A percentile compares a stretch with the other conserved stretches of the same genome.
Conservation (phyloP, 1,140 invertebrate species). For the Scaptomyza hsui region DNA sequence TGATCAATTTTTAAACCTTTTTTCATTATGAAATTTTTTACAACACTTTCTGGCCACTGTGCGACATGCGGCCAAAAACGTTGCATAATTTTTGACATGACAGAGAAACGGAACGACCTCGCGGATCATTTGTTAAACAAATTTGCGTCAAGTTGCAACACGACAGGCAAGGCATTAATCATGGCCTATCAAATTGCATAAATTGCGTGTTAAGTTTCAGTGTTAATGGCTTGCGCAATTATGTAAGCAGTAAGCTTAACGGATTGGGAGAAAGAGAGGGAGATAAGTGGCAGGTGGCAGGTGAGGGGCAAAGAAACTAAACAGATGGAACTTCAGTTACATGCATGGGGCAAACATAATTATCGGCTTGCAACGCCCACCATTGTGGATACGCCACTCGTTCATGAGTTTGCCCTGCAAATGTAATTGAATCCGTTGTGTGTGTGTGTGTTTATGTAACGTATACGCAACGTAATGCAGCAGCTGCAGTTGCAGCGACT, state of each 20-base stretch:
- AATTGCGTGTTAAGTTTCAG: conserved; percentile 59
- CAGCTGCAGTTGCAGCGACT: conserved; percentile 11
- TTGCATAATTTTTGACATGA: conserved; percentile 29
- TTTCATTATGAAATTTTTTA: not conserved
- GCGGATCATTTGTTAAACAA: conserved; percentile 68
- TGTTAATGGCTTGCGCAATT: conserved; percentile 61
- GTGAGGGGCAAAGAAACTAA: not conserved
- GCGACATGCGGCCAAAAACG: conserved; percentile 8
- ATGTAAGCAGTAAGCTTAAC: conserved; percentile 38
- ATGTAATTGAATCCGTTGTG: conserved; percentile 70
- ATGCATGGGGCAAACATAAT: conserved; percentile 19
- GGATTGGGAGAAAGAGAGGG: not conserved
- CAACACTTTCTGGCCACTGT: conserved; percentile 19
- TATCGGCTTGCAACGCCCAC: conserved; percentile 32
- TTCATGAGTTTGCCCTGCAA: conserved; percentile 20
- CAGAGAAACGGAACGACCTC: conserved; percentile 1
- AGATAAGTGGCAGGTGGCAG: not conserved
- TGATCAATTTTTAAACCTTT: not conserved
- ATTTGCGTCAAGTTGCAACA: conserved; percentile 67
- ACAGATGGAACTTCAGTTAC: not conserved
- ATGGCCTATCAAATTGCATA: conserved; percentile 71
- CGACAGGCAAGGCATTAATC: conserved; percentile 67
- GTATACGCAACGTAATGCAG: conserved; percentile 63
- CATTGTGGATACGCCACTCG: not conserved
- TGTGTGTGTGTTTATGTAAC: conserved; percentile 58